Conservation (phyloP, 1,140 invertebrate species). For the Procambarus virginalis region DNA sequence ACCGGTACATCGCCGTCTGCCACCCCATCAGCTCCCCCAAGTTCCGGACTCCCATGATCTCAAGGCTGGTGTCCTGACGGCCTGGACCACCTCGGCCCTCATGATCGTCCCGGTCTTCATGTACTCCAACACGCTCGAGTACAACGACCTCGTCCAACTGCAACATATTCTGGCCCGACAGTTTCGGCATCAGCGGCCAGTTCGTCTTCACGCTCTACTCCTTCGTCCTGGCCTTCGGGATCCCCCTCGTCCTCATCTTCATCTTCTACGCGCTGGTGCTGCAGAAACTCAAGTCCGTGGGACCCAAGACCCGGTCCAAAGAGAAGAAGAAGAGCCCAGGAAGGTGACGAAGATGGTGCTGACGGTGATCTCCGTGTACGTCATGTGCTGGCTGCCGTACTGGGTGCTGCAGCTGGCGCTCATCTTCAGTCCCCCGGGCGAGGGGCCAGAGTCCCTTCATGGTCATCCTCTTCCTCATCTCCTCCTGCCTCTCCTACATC, state of each 20-base stretch:
- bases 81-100: conserved; percentile 88
- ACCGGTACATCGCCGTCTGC: conserved; percentile 96
- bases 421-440: conserved; percentile 81
- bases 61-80: conserved; percentile 87
- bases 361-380: conserved; percentile 96
- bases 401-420: conserved; percentile 89
- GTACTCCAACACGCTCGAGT: conserved; percentile 83
- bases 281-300: conserved; percentile 88
- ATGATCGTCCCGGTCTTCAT: conserved; percentile 95
- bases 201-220: conserved; percentile 91
- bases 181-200: conserved; percentile 77
- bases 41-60: conserved; percentile 89
- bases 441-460: conserved; percentile 82
- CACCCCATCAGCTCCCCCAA: conserved; percentile 93
- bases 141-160: conserved; percentile 77
- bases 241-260: conserved; percentile 92
- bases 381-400: conserved; percentile 98
- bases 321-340: conserved; percentile 92
- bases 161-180: conserved; percentile 88
- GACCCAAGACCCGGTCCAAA: conserved; percentile 86
- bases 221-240: conserved; percentile 92
- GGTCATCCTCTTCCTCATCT: conserved; percentile 86
- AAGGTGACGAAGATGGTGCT: conserved; percentile 96
- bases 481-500: conserved; percentile 93
- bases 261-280: conserved; percentile 98